A percentile compares a stretch with the other conserved stretches of the same genome.
phyloP scores from a whole-genome alignment of 2,888 invertebrate genomes.

The Dichetophora obliterata region DNA sequence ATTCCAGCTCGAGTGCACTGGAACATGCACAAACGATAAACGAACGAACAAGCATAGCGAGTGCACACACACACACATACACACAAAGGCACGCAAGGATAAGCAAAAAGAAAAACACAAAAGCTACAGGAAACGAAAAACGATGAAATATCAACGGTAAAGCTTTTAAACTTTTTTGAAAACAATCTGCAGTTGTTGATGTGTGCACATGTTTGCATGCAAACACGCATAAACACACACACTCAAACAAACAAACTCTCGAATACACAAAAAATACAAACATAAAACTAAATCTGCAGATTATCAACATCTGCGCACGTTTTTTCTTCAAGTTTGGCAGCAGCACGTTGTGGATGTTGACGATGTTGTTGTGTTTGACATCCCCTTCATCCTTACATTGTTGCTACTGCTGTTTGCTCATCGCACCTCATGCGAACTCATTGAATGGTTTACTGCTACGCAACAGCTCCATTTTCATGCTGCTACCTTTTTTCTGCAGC shows the following conservation, averaged over 20 bases:
- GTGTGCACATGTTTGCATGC: background rate
- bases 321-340: background rate
- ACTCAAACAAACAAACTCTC: background rate
- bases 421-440: background rate
- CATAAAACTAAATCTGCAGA: background rate
- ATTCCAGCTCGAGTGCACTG: constrained; percentile 19
- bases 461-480: background rate
- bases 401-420: background rate
- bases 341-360: background rate
- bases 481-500: background rate
- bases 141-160: constrained; percentile 20
- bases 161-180: constrained; percentile 36
- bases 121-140: background rate
- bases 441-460: background rate
- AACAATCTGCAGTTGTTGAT: constrained; percentile 31
- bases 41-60: constrained; percentile 9
- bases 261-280: background rate
- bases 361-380: too few species aligned
- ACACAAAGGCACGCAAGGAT: background rate
- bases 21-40: background rate
- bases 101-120: constrained; percentile 15
- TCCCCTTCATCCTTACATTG: background rate
- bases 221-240: background rate
- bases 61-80: background rate
- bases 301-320: constrained; percentile 11